A percentile compares a stretch with the other conserved stretches of the same genome.
phyloP scores from a whole-genome alignment of 1,140 invertebrate genomes.

The Drosophila orena region DNA sequence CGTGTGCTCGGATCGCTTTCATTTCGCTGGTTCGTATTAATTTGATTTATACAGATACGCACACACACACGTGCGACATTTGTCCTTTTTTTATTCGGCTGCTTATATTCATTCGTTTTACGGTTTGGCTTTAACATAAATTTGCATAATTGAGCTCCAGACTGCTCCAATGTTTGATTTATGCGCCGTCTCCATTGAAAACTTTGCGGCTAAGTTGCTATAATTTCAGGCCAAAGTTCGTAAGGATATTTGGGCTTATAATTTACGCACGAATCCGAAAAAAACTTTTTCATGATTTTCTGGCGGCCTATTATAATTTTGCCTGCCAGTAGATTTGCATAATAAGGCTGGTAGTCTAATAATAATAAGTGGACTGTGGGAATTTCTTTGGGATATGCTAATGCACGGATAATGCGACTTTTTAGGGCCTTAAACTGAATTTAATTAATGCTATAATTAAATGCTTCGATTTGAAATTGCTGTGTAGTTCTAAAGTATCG shows the following conservation, averaged over 20 bases:
- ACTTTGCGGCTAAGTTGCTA: slow-evolving; percentile 49
- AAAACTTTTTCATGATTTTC: slow-evolving; percentile 55
- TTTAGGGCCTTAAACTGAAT: background rate
- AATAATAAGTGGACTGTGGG: slow-evolving; percentile 60
- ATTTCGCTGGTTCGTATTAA: slow-evolving; percentile 50
- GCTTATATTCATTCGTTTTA: slow-evolving; percentile 40
- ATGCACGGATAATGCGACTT: slow-evolving; percentile 9
- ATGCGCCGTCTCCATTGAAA: slow-evolving; percentile 26
- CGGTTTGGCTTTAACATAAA: slow-evolving; percentile 58
- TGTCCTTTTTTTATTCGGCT: slow-evolving; percentile 37
- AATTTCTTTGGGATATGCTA: slow-evolving; percentile 5
- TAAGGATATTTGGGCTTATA: slow-evolving; percentile 44
- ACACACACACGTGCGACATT: slow-evolving; percentile 24
- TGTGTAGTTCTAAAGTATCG: slow-evolving; percentile 2
- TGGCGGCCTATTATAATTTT: slow-evolving; percentile 37
- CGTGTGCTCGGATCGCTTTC: slow-evolving; percentile 49
- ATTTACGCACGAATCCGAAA: slow-evolving; percentile 75
- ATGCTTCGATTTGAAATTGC: background rate
- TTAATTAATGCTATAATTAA: slow-evolving; percentile 5
- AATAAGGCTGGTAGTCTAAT: slow-evolving; percentile 31
- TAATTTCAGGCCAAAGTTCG: slow-evolving; percentile 57
- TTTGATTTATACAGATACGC: slow-evolving; percentile 60
- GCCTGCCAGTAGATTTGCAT: slow-evolving; percentile 41
- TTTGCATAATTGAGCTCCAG: slow-evolving; percentile 66
- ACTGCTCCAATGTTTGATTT: slow-evolving; percentile 32